Conservation (phyloP, 1,140 invertebrate species). For the Dendrolimus punctatus region DNA sequence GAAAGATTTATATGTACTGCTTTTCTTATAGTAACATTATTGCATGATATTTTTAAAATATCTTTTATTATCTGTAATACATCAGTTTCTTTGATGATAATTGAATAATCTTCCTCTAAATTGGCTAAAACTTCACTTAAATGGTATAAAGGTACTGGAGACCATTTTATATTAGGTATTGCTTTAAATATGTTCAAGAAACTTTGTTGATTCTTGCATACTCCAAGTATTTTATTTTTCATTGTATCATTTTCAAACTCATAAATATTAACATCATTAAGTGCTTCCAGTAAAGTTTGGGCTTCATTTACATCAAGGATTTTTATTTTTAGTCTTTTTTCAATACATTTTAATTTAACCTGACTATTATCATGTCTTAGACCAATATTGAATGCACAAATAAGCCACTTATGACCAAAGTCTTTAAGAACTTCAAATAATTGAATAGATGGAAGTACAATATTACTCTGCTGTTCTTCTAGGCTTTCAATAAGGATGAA, state of each 20-base stretch:
- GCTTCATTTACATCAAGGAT: constrained; percentile 30
- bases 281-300: constrained; percentile 30
- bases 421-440: constrained; percentile 34
- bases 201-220: constrained; percentile 20
- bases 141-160: constrained; percentile 50
- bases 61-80: constrained; percentile 22
- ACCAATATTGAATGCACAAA: constrained; percentile 47
- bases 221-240: constrained; percentile 21
- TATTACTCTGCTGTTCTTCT: constrained; percentile 59
- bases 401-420: constrained; percentile 41
- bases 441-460: constrained; percentile 52
- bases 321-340: constrained; percentile 30
- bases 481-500: constrained; percentile 56
- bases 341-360: constrained; percentile 44
- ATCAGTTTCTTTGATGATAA: constrained; percentile 9
- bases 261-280: constrained; percentile 51
- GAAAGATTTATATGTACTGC: constrained; percentile 39
- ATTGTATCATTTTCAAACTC: constrained; percentile 27
- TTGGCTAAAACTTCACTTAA: constrained; percentile 29
- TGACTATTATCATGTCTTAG: constrained; percentile 51
- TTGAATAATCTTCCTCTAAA: constrained; percentile 12
- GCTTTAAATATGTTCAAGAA: constrained; percentile 31
- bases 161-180: constrained; percentile 42
- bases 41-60: constrained; percentile 48
- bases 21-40: constrained; percentile 45